Conservation (phyloP, 2,113 vertebrate species). For the Himantopus leucocephalus region DNA sequence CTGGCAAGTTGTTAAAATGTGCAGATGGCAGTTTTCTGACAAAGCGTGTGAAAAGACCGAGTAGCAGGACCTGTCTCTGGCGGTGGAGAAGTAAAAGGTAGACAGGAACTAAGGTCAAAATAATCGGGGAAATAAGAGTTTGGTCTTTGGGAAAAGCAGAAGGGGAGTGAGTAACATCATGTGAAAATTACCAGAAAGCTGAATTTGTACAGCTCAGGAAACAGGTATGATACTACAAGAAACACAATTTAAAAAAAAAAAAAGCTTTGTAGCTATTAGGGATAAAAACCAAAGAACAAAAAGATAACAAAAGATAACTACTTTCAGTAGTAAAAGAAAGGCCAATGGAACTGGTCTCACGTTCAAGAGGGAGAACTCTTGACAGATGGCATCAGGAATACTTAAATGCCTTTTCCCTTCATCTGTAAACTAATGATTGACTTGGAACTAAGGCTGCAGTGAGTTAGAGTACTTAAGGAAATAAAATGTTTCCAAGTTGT, state of each 20-base stretch:
- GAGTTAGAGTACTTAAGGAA: neutral
- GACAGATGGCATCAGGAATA: neutral
- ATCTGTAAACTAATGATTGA: neutral
- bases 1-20: neutral
- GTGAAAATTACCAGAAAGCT: neutral
- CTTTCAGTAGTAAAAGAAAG: neutral
- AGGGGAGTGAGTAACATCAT: neutral
- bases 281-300: neutral
- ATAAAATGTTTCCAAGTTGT: neutral
- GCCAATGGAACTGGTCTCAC: neutral
- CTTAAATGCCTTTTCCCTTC: neutral
- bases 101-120: neutral
- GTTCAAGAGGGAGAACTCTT: neutral
- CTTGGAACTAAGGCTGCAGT: neutral
- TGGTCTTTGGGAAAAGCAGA: neutral
- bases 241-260: neutral
- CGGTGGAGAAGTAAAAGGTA: neutral
- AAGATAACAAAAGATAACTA: neutral
- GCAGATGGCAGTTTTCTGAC: neutral
- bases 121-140: neutral
- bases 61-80: neutral
- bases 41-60: fast-evolving
- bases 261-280: neutral
- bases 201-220: neutral
- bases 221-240: neutral